phyloP scores from a whole-genome alignment of 2,113 vertebrate species.

The Neolamprologus fasciatus region DNA sequence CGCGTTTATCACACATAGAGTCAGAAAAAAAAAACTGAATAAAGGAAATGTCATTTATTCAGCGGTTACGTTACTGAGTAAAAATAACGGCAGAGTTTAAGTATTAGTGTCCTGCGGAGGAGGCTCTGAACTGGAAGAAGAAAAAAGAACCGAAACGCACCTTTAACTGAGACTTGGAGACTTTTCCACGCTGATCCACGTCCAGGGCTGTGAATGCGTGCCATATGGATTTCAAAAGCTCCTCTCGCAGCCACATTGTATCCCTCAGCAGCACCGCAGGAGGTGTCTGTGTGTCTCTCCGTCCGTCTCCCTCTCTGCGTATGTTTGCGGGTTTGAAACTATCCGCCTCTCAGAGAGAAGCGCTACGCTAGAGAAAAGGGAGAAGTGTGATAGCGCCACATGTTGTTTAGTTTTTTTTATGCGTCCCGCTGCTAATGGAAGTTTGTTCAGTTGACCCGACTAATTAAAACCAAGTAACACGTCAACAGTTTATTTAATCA shows the following conservation, averaged over 20 bases:
- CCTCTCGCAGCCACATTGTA: conserved; percentile 77
- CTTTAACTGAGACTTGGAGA: conserved; percentile 95
- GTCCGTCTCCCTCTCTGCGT: not conserved
- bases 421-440: not conserved
- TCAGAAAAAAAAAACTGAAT: not conserved
- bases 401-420: not conserved
- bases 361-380: not conserved
- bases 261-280: not conserved
- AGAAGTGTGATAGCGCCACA: not conserved
- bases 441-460: not conserved
- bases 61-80: not conserved
- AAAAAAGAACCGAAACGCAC: conserved; percentile 48
- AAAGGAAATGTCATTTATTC: not conserved
- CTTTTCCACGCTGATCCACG: conserved; percentile 88
- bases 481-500: not conserved
- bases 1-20: not conserved
- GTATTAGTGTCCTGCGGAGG: not conserved
- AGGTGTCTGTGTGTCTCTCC: not conserved
- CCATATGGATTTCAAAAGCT: conserved; percentile 90
- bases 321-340: not conserved
- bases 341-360: not conserved
- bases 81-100: not conserved
- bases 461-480: not conserved
- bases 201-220: conserved; percentile 93
- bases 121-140: not conserved